Evolutionary conservation across 2,797 vertebrate genomes (phyloP).

Genomic region (Chromobotia macracanthus): DNA sequence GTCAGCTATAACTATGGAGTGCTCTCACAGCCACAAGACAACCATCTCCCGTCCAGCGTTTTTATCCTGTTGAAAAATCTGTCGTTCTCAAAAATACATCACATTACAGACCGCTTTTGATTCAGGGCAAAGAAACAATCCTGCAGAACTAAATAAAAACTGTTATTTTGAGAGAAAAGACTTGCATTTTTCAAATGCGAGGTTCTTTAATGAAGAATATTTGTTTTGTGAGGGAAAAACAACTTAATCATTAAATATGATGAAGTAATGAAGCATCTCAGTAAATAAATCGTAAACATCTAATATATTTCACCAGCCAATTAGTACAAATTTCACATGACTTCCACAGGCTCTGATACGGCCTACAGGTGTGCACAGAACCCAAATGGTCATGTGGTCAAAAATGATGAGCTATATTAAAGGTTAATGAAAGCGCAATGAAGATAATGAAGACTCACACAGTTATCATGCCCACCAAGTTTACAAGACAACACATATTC

Average conservation of each 20-base stretch:
- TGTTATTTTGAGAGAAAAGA: constrained; percentile 15
- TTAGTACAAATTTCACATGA: constrained; percentile 58
- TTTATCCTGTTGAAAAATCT: too few species aligned
- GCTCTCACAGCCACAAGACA: background rate
- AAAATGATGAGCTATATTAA: constrained; percentile 14
- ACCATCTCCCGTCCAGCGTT: too few species aligned
- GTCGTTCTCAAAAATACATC: background rate
- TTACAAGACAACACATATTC: too few species aligned
- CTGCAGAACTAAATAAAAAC: background rate
- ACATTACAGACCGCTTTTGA: background rate
- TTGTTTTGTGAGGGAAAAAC: constrained; percentile 15
- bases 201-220: constrained; percentile 33
- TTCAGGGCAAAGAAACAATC: constrained; percentile 39
- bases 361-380: background rate
- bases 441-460: background rate
- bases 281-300: constrained; percentile 52
- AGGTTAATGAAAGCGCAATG: background rate
- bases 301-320: constrained; percentile 48
- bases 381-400: background rate
- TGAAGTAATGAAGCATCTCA: constrained; percentile 59
- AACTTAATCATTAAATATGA: constrained; percentile 56
- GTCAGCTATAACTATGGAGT: background rate
- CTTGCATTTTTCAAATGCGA: constrained; percentile 11
- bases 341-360: constrained; percentile 13
- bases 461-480: background rate